phyloP scores from a whole-genome alignment of 2,113 vertebrate genomes.

The Ivindomyrus marchei region DNA sequence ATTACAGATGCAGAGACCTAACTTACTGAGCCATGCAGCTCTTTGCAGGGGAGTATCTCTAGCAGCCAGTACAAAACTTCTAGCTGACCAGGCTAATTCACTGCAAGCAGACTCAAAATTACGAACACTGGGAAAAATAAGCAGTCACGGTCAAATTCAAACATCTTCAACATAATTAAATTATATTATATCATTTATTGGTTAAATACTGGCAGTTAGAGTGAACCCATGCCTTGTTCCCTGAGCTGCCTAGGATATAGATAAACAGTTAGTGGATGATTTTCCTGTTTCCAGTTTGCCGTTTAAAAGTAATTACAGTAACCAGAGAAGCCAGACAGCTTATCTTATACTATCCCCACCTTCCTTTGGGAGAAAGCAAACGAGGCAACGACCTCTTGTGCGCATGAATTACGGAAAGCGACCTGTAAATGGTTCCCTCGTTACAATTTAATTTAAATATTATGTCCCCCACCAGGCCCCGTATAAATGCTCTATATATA shows the following conservation, averaged over 20 bases:
- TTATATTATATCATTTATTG: not conserved
- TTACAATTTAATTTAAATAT: not conserved
- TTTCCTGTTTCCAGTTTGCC: not conserved
- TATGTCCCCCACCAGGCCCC: not conserved
- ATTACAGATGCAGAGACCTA: not conserved
- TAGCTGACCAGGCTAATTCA: not conserved
- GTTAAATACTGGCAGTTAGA: not conserved
- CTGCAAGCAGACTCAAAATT: not conserved
- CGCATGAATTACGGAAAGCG: not conserved
- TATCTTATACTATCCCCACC: not conserved
- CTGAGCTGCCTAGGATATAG: not conserved
- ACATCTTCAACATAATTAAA: not conserved
- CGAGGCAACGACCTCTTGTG: not conserved
- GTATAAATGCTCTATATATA: not conserved
- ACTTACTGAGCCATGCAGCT: not conserved
- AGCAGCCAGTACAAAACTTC: not conserved
- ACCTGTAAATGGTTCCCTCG: not conserved
- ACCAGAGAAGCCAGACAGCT: not conserved
- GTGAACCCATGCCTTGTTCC: not conserved
- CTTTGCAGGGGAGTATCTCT: not conserved
- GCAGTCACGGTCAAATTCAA: not conserved
- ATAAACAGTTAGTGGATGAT: not conserved
- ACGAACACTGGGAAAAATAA: not conserved
- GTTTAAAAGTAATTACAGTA: not conserved
- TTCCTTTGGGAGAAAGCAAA: not conserved